Percentiles rank a stretch among this genome's conserved stretches.
These are phyloP conservation scores for Leptopilina clavipes DNA, from an alignment of 1,140 invertebrate genomes.

Conservation along the genomic window DNA sequence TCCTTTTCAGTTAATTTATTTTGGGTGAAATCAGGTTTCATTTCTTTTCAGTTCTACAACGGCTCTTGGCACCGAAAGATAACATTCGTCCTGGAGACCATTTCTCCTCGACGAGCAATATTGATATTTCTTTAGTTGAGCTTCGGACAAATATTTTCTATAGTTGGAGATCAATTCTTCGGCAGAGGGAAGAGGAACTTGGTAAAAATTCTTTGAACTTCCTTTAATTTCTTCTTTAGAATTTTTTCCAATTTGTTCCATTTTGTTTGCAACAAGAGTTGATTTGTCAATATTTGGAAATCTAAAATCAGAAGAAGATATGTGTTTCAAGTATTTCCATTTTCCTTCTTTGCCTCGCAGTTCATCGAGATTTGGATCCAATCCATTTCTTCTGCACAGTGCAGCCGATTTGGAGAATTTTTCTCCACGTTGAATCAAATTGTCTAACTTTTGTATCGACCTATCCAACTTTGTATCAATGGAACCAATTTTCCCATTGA, in stretches of 20 bases:
- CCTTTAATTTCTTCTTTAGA: background rate
- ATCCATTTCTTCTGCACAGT: conserved; percentile 44
- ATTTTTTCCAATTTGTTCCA: background rate
- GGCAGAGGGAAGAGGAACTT: background rate
- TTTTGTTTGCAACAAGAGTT: background rate
- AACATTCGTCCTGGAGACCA: conserved; percentile 57
- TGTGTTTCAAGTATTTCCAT: conserved; percentile 4
- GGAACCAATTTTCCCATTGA: too few relatives aligned
- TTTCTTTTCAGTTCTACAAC: conserved; percentile 39
- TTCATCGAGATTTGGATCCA: conserved; percentile 38
- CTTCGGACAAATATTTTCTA: conserved; percentile 41
- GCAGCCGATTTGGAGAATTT: background rate
- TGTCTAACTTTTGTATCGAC: background rate
- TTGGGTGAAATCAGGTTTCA: background rate
- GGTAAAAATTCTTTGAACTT: background rate
- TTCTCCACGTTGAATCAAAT: background rate
- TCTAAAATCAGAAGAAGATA: background rate
- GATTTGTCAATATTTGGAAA: too few relatives aligned
- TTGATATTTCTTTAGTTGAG: conserved; percentile 47
- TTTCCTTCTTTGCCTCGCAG: background rate
- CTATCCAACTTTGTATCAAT: too few relatives aligned
- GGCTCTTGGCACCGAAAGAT: conserved; percentile 39
- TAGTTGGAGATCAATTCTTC: conserved; percentile 37
- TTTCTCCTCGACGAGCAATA: conserved; percentile 52
- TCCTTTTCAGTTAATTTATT: too few relatives aligned